Conservation (phyloP, 2,113 vertebrate genomes). For the Embiotoca jacksoni region DNA sequence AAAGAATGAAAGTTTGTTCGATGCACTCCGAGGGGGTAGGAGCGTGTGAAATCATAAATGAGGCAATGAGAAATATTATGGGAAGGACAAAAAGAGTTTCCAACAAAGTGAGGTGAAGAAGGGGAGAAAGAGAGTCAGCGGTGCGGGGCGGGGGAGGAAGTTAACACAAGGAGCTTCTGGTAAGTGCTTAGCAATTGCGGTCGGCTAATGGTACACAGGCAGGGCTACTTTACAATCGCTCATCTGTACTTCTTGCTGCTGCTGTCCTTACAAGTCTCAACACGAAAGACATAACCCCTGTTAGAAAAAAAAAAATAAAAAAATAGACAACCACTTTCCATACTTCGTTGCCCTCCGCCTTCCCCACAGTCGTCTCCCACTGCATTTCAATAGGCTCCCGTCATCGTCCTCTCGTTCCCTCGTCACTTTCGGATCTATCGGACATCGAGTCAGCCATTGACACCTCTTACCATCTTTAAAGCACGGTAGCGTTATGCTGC, state of each 20-base stretch:
- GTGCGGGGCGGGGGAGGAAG: conserved; percentile 37
- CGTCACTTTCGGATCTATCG: background rate
- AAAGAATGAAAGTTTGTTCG: conserved; percentile 27
- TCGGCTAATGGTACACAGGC: conserved; percentile 72
- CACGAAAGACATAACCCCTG: conserved; percentile 42
- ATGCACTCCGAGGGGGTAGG: background rate
- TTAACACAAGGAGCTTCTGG: conserved; percentile 71
- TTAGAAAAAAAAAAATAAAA: conserved; percentile 22
- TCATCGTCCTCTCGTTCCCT: conserved; percentile 25
- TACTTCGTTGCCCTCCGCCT: conserved; percentile 4
- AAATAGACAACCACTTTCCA: conserved; percentile 51
- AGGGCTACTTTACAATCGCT: conserved; percentile 62
- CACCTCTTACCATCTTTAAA: conserved; percentile 2
- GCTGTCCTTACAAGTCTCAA: conserved; percentile 56
- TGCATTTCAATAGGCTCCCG: conserved; percentile 11
- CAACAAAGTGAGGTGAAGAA: conserved; percentile 12
- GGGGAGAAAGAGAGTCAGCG: conserved; percentile 7
- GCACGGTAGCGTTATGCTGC: conserved; percentile 5
- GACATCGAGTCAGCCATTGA: conserved; percentile 20
- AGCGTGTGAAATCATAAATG: conserved; percentile 29
- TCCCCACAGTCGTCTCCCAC: background rate
- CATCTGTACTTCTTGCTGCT: conserved; percentile 47
- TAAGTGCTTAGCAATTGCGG: conserved; percentile 75
- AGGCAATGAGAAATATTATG: conserved; percentile 30
- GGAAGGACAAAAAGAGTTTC: conserved; percentile 29